These are phyloP conservation scores for Mamestra brassicae DNA, from an alignment of 2,888 invertebrate genomes.

Conservation along the genomic window DNA sequence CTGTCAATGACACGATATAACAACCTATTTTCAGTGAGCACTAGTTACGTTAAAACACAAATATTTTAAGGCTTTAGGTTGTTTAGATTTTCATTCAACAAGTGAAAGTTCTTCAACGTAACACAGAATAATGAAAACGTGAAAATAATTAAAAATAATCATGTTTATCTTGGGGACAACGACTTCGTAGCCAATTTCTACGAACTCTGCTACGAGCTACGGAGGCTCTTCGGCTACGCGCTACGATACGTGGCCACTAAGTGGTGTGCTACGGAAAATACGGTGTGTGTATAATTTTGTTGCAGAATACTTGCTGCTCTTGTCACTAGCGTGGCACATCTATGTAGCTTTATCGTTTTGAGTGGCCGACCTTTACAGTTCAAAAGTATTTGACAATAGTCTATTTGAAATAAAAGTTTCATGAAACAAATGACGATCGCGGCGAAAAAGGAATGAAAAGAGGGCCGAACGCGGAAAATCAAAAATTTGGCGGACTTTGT, in stretches of 20 bases:
- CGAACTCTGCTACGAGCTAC: conserved; percentile 49
- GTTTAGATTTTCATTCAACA: background rate
- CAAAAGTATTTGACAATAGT: too few species aligned
- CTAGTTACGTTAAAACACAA: background rate
- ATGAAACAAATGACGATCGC: too few species aligned
- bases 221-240: conserved; percentile 58
- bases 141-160: background rate
- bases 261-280: background rate
- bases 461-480: too few species aligned
- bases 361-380: too few species aligned
- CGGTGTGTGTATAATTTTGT: too few species aligned
- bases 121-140: background rate
- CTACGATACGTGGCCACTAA: conserved; percentile 47
- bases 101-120: background rate
- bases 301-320: too few species aligned
- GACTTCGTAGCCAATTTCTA: conserved; percentile 40
- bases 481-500: too few species aligned
- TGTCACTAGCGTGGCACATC: too few species aligned
- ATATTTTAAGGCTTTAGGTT: background rate
- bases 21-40: background rate
- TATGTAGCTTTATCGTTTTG: background rate
- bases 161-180: background rate
- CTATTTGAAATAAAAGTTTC: background rate
- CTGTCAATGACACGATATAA: background rate
- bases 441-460: too few species aligned